Conservation (phyloP, 2,797 vertebrate genomes). For the Dendrocincla fuliginosa region DNA sequence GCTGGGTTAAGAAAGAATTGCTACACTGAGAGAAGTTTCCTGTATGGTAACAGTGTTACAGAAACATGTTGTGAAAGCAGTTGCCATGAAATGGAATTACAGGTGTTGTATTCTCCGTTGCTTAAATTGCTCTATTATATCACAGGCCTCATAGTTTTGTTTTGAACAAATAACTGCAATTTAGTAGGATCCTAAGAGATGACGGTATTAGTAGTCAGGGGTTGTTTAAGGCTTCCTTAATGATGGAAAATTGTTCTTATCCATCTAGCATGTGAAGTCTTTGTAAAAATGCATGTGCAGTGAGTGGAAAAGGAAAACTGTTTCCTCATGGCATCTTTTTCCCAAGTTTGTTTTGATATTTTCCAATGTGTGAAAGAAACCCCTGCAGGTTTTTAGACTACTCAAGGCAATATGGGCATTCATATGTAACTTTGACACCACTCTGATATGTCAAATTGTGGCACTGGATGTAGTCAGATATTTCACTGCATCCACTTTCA, state of each 20-base stretch:
- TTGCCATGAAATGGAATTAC: constrained; percentile 82
- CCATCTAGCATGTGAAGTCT: constrained; percentile 54
- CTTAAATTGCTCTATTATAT: constrained; percentile 76
- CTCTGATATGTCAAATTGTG: background rate
- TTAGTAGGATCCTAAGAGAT: constrained; percentile 69
- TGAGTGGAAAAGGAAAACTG: constrained; percentile 29
- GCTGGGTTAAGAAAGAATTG: constrained; percentile 33
- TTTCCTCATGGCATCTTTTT: constrained; percentile 21
- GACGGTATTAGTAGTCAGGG: constrained; percentile 62
- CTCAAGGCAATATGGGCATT: background rate
- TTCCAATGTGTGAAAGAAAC: constrained; percentile 20
- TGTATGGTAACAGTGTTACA: constrained; percentile 43
- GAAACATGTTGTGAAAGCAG: constrained; percentile 73
- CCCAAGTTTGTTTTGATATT: constrained; percentile 8
- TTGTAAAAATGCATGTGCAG: constrained; percentile 50
- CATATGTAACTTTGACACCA: constrained; percentile 48
- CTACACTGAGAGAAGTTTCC: constrained; percentile 53
- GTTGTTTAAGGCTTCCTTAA: constrained; percentile 76
- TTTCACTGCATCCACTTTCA: constrained; percentile 46
- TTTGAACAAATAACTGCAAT: constrained; percentile 80
- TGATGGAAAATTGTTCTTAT: constrained; percentile 74
- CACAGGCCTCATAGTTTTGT: constrained; percentile 69
- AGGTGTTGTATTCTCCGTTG: constrained; percentile 73
- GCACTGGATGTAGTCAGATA: background rate
- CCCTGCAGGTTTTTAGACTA: background rate